Evolutionary conservation across 2,113 vertebrate species (phyloP).

Genomic region (Perca schrenkii): DNA sequence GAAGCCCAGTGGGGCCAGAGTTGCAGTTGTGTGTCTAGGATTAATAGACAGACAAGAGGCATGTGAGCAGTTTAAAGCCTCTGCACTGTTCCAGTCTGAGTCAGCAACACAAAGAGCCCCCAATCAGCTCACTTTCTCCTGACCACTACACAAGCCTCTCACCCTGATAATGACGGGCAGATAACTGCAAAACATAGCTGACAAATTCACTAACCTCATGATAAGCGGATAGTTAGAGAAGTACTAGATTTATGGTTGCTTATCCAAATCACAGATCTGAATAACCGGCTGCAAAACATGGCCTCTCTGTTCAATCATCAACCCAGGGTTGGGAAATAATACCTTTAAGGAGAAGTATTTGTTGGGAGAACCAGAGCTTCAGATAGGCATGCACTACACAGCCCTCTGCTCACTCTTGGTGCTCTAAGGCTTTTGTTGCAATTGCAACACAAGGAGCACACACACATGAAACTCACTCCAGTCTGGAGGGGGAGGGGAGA

Average conservation of each 20-base stretch:
- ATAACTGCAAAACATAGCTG: neutral
- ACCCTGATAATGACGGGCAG: neutral
- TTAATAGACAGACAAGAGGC: conserved; percentile 75
- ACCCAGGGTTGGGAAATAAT: conserved; percentile 46
- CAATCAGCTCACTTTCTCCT: conserved; percentile 51
- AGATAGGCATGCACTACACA: neutral
- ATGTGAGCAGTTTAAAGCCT: conserved; percentile 63
- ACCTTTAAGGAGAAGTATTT: neutral
- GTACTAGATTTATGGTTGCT: neutral
- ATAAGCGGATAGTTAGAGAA: neutral
- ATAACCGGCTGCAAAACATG: conserved; percentile 15
- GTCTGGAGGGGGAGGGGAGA: conserved; percentile 69
- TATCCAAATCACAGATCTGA: conserved; percentile 34
- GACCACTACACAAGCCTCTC: conserved; percentile 23
- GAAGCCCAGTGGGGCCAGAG: conserved; percentile 60
- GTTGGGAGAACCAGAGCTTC: neutral
- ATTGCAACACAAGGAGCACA: conserved; percentile 56
- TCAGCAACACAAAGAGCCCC: conserved; percentile 69
- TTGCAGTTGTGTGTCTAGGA: conserved; percentile 73
- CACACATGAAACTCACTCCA: conserved; percentile 23
- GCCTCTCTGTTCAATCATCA: conserved; percentile 44
- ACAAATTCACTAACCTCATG: neutral
- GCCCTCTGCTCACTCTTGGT: conserved; percentile 17
- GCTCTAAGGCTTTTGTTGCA: conserved; percentile 67
- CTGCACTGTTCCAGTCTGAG: conserved; percentile 59